Percentiles rank a stretch among this genome's conserved stretches.
Evolutionary conservation across 2,888 invertebrate species (phyloP).

Genomic region (Clostera curtula): DNA sequence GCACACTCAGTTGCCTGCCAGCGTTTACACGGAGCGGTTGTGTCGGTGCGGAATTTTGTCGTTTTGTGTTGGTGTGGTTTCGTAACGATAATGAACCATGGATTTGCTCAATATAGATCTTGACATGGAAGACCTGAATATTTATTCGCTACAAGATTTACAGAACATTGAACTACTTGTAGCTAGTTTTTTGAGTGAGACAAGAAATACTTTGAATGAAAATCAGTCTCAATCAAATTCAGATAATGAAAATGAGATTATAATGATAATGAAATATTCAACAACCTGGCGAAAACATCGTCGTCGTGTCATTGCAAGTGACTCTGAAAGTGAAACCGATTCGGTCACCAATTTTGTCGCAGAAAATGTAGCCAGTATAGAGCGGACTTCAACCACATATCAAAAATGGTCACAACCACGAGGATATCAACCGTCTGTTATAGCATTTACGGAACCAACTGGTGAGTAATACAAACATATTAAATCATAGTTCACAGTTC

Average conservation of each 20-base stretch:
- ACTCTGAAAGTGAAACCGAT: slow-evolving; percentile 4
- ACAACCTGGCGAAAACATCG: slow-evolving; percentile 7
- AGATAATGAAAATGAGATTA: too few species aligned
- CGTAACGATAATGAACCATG: too few species aligned
- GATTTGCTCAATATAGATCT: slow-evolving; percentile 8
- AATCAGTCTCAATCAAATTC: slow-evolving; percentile 5
- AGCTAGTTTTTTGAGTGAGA: slow-evolving; percentile 8
- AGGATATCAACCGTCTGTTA: slow-evolving; percentile 9
- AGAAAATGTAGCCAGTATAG: too few species aligned
- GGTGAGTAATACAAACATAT: slow-evolving; percentile 4
- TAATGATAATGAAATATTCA: too few species aligned
- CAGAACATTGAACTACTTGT: slow-evolving; percentile 6
- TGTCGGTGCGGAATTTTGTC: slow-evolving; percentile 2
- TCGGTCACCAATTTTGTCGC: slow-evolving; percentile 1
- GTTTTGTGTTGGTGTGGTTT: too few species aligned
- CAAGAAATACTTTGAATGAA: slow-evolving; percentile 2
- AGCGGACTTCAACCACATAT: too few species aligned
- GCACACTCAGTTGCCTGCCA: slow-evolving; percentile 5
- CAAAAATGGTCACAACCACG: slow-evolving; percentile 6
- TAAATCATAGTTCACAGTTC: too few species aligned
- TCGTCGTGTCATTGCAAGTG: slow-evolving; percentile 6
- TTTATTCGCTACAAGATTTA: slow-evolving; percentile 9
- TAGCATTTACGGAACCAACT: slow-evolving; percentile 8
- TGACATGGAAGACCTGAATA: too few species aligned
- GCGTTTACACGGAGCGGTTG: slow-evolving; percentile 8